A percentile compares a stretch with the other conserved stretches of the same genome.
Conservation (phyloP, 2,113 vertebrate species). For the Noctilio leporinus region DNA sequence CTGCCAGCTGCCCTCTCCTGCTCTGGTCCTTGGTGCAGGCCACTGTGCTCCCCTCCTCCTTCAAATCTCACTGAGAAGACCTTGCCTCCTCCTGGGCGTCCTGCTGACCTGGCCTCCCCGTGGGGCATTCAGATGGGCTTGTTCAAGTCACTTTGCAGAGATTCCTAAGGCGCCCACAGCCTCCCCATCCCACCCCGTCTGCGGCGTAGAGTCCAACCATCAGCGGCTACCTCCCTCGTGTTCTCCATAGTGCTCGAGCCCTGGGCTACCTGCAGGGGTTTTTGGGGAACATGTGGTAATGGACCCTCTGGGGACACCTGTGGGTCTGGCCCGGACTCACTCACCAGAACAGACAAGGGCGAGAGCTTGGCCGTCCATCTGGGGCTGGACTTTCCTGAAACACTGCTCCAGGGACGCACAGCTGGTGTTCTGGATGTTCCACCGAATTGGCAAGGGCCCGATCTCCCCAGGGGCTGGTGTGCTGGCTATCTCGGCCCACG, state of each 20-base stretch:
- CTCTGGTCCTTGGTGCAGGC: too few species aligned
- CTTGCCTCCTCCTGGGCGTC: neutral
- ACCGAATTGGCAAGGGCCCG: conserved; percentile 10
- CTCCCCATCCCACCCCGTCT: rapidly evolving
- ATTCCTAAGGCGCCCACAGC: rapidly evolving
- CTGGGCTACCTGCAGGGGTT: rapidly evolving
- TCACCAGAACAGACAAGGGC: conserved; percentile 77
- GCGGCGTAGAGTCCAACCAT: neutral
- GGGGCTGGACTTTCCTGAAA: conserved; percentile 8
- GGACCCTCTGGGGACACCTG: rapidly evolving
- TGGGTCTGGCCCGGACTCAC: neutral
- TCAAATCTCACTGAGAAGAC: neutral
- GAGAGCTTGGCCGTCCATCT: rapidly evolving
- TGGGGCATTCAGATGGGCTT: neutral
- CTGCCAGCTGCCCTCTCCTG: too few species aligned
- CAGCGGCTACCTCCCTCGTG: neutral
- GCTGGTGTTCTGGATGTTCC: conserved; percentile 14
- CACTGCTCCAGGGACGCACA: neutral
- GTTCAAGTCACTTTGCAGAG: neutral
- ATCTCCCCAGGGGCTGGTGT: rapidly evolving
- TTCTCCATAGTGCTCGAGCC: neutral
- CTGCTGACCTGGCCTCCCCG: neutral
- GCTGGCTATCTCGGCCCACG: rapidly evolving
- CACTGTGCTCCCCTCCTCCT: neutral
- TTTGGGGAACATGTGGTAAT: neutral